A percentile compares a stretch with the other conserved stretches of the same genome.
phyloP scores from a whole-genome alignment of 2,113 vertebrate species.

The Eulemur macaco region DNA sequence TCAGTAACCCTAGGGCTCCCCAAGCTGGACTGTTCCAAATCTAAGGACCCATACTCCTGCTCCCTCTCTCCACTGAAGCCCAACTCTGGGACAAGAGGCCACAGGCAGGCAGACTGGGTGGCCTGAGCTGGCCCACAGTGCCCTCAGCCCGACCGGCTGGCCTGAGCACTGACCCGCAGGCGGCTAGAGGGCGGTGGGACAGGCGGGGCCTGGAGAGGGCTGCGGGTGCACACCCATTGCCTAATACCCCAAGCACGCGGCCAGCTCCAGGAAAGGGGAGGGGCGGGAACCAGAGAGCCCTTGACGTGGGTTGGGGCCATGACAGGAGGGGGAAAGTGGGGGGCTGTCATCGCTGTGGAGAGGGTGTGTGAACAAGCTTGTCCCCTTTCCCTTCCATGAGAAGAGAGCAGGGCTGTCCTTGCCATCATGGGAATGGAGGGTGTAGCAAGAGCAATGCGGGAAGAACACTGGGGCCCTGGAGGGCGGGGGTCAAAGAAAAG shows the following conservation, averaged over 20 bases:
- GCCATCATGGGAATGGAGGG: not conserved
- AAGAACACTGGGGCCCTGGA: slow-evolving; percentile 10
- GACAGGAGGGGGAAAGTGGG: slow-evolving; percentile 48
- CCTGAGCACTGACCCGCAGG: slow-evolving; percentile 71
- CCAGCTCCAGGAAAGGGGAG: slow-evolving; percentile 74
- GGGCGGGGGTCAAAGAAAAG: slow-evolving; percentile 63
- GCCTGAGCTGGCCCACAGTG: slow-evolving; percentile 71
- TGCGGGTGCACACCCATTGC: slow-evolving; percentile 80
- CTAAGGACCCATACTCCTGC: not conserved
- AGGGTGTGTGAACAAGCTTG: not conserved
- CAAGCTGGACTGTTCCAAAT: not conserved
- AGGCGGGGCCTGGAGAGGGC: slow-evolving; percentile 76
- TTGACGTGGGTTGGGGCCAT: slow-evolving; percentile 65
- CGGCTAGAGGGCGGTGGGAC: slow-evolving; percentile 71
- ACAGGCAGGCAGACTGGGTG: slow-evolving; percentile 71
- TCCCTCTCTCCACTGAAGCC: not conserved
- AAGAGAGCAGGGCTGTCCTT: not conserved
- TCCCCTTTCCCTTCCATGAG: not conserved
- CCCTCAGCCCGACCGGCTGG: slow-evolving; percentile 72
- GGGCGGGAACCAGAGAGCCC: slow-evolving; percentile 70
- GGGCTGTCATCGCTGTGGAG: slow-evolving; percentile 46
- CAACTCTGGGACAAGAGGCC: slow-evolving; percentile 39
- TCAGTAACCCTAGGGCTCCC: not conserved
- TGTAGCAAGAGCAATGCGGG: not conserved
- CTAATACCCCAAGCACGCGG: slow-evolving; percentile 80